Base-by-base conservation (phyloP, 1,140 invertebrate genomes). In the Adoxophyes honmai region DNA sequence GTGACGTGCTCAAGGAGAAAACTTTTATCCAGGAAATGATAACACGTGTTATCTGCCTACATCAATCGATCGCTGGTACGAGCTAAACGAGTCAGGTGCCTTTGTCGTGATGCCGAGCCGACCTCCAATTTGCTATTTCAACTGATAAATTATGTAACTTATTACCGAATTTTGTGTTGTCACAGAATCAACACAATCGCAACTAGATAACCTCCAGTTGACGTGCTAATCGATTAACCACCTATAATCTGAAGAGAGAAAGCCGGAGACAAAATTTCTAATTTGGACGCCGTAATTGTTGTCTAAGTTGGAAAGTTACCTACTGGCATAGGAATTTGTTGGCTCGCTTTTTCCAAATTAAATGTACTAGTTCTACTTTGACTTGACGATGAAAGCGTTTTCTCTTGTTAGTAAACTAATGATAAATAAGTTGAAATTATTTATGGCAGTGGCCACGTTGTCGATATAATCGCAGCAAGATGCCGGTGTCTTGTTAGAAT, bases 221-320 rank as follows among this genome's bases (percentile, higher is more conserved):
- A 28, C 21, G 21, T 18, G 28, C 10, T 28, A 48, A 48, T 48
- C 18, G 42, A 48, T 48, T 48, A 48, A 48, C 42, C 21, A 14
- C 42, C 42, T 48, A 48, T 48, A 21, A 28, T 3, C 6, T 28
- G 16, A 48, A 10, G 42, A 48, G 42, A 48, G 42, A 48, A 48
- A 48, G 42, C 16, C 42, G 18, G 42, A 48, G 42, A 48, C 42
- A 33, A 48, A 48, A 48, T 48, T 48, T 48, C 42, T 48, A 48
- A 48, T 48, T 48, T 28, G 28, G 42, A 21, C 21, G 42, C 42
- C 42, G 42, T 48, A 48, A 48, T 48, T 48, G 42, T 48, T 48
- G 42, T 48, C 42, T 48, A 48, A 48, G 42, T 48, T 48, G 42
- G 42, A 48, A 48, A 48, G 42, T 48, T 48, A 48, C 42, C 42